Base-by-base conservation (phyloP, 2,888 invertebrate species). In the Lasioglossum lativentre region DNA sequence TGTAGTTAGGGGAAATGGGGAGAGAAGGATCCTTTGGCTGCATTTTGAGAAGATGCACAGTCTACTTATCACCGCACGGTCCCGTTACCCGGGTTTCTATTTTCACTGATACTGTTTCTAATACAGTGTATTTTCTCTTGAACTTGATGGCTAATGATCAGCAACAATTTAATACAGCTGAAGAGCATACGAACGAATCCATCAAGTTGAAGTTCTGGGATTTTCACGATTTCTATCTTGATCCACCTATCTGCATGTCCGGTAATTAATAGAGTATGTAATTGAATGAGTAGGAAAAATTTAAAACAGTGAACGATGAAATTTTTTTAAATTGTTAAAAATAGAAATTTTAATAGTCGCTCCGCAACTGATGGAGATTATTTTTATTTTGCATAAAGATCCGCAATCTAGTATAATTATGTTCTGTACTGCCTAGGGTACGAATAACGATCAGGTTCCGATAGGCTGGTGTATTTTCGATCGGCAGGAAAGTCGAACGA, bases 401-500 rank as follows among this genome's bases (percentile, higher is more conserved):
- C 8, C 23, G 23, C 23, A 52, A 0, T 52, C 6, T 52, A 23
- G 23, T 27, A 27, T 27, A 27, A 27, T 27, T 27, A 27, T 27
- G 59, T 63, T 30, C 4, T 63, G 27, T 30, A 5, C n/a, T 34
- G 66, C 6, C 34, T 16, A 23, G 6, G 19, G 66, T 10, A 19
- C 19, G 34, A 30, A 0, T 38, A 38, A 40, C 10, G 23, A 38
- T 68, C 10, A n/a, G 38, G 38, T 68, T 3, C 23, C 68, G 68
- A 68, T 40, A 23, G 68, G 19, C 34, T 66, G 5, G 16, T 30
- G 68, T 68, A n/a, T 68, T 68, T 68, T 38, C 52, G 52, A 74
- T 68, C 68, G n/a, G 34, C 14, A 38, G 27, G 52, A 30, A 52
- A 73, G 52, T 52, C 45, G 42, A 63, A 75, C 42, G 75, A 75